Conservation (phyloP, 2,888 invertebrate genomes). For the Epicampocera succincta region DNA sequence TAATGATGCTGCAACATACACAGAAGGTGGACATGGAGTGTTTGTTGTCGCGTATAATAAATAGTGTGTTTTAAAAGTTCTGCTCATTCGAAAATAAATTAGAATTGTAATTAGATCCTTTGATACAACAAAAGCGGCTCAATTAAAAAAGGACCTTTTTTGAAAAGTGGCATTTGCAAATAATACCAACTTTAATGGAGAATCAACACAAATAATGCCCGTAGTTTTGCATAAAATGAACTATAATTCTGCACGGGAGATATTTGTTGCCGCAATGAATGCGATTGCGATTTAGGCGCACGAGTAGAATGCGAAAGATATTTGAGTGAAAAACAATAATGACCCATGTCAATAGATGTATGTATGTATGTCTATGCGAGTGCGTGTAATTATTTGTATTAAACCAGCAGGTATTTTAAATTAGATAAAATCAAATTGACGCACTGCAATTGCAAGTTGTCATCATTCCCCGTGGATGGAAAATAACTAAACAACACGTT, state of each 20-base stretch:
- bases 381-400: slow-evolving; percentile 36
- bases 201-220: slow-evolving; percentile 52
- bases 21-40: neutral
- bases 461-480: slow-evolving; percentile 62
- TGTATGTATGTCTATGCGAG: neutral
- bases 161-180: slow-evolving; percentile 59
- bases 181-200: slow-evolving; percentile 52
- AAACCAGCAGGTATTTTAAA: slow-evolving; percentile 68
- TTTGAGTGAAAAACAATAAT: slow-evolving; percentile 42
- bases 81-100: slow-evolving; percentile 67
- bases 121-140: slow-evolving; percentile 69
- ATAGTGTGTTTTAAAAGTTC: slow-evolving; percentile 28
- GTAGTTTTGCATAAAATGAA: slow-evolving; percentile 48
- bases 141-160: slow-evolving; percentile 63
- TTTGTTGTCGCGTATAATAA: neutral
- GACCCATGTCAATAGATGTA: neutral
- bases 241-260: slow-evolving; percentile 59
- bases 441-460: slow-evolving; percentile 67
- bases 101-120: slow-evolving; percentile 70
- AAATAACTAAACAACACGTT: slow-evolving; percentile 35
- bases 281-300: slow-evolving; percentile 31
- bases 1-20: slow-evolving; percentile 11
- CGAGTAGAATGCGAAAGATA: slow-evolving; percentile 10
- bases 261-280: slow-evolving; percentile 36
- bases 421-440: slow-evolving; percentile 70